These are phyloP conservation scores for Eptesicus fuscus DNA, from an alignment of 2,113 vertebrate genomes.

Conservation along the genomic window DNA sequence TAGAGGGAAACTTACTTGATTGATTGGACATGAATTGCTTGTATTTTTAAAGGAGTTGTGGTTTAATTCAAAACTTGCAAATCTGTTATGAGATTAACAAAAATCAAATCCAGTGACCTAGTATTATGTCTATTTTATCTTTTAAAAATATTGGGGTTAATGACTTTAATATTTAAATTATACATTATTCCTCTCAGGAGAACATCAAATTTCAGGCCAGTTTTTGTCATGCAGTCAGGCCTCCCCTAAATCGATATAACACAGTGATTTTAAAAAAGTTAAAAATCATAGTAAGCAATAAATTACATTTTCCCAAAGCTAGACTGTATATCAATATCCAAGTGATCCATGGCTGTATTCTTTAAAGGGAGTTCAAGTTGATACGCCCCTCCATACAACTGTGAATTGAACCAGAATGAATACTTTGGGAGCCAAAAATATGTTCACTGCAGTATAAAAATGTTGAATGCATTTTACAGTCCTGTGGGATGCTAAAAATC, in stretches of 20 bases:
- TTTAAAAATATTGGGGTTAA: constrained; percentile 69
- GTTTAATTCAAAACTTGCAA: constrained; percentile 47
- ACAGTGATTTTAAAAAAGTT: constrained; percentile 32
- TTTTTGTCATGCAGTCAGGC: constrained; percentile 68
- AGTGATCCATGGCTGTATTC: constrained; percentile 16
- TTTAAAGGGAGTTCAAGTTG: constrained; percentile 63
- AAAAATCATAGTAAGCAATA: constrained; percentile 48
- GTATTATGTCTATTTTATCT: constrained; percentile 69
- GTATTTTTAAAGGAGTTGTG: constrained; percentile 44
- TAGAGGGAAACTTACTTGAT: not conserved
- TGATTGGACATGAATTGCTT: not conserved
- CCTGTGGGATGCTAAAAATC: constrained; percentile 50
- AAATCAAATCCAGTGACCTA: constrained; percentile 15
- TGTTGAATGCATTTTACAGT: constrained; percentile 51
- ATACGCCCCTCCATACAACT: not conserved
- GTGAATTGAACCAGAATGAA: constrained; percentile 63
- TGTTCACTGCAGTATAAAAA: constrained; percentile 59
- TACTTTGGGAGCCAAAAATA: constrained; percentile 55
- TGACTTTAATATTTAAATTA: constrained; percentile 71
- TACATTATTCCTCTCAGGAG: constrained; percentile 63
- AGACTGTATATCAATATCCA: constrained; percentile 8
- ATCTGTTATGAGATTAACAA: not conserved
- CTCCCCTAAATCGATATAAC: constrained; percentile 14
- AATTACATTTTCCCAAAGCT: constrained; percentile 35
- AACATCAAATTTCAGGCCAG: constrained; percentile 63